A percentile compares a stretch with the other conserved stretches of the same genome.
Conservation (phyloP, 2,888 invertebrate genomes). For the Ormyrus pomaceus region DNA sequence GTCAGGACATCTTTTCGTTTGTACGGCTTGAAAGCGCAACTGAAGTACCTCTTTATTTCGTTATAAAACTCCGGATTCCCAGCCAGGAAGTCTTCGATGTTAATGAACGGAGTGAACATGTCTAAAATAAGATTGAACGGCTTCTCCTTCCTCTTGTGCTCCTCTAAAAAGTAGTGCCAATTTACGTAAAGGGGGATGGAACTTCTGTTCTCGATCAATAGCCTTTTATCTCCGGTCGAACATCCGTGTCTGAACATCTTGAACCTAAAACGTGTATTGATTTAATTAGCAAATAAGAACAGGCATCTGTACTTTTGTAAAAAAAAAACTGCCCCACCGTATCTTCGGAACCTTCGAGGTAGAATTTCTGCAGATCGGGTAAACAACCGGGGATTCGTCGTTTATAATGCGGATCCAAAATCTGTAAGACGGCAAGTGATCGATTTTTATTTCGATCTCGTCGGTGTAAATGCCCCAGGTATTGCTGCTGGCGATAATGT, state of each 20-base stretch:
- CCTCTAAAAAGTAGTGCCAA: conserved; percentile 68
- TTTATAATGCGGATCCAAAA: conserved; percentile 72
- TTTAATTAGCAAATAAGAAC: neutral
- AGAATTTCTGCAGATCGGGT: conserved; percentile 71
- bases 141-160: conserved; percentile 45
- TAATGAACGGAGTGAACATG: conserved; percentile 59
- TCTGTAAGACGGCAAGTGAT: conserved; percentile 69
- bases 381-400: conserved; percentile 71
- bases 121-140: conserved; percentile 65
- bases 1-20: conserved; percentile 6
- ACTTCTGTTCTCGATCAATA: conserved; percentile 67
- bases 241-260: conserved; percentile 10
- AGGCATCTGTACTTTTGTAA: neutral
- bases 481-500: conserved; percentile 74
- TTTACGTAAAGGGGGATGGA: conserved; percentile 64
- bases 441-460: conserved; percentile 73
- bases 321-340: conserved; percentile 23
- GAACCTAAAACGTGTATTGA: conserved; percentile 20
- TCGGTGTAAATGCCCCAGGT: conserved; percentile 76
- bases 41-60: conserved; percentile 39
- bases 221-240: conserved; percentile 54
- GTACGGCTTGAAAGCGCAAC: conserved; percentile 39
- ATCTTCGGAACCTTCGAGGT: conserved; percentile 41
- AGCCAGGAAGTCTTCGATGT: conserved; percentile 38
- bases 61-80: conserved; percentile 15